Base-by-base conservation (phyloP, 2,888 invertebrate species). In the Tenodera sinensis region DNA sequence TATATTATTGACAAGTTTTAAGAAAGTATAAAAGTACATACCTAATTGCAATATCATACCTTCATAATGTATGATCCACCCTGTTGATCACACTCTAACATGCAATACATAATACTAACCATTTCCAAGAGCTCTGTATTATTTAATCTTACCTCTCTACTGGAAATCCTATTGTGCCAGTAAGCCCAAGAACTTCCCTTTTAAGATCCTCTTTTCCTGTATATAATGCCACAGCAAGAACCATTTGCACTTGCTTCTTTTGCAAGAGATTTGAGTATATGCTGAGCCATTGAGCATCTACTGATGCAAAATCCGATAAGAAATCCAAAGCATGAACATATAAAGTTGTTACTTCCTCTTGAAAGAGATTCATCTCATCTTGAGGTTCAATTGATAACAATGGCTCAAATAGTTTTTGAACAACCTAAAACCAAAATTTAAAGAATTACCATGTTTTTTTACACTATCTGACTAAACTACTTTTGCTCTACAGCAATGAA, bases 221-320 rank as follows among this genome's bases (percentile, higher is more conserved):
- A 90, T 93, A 94, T 20, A 95, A 92, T 1, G 94, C 94, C 87
- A 94, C 92, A 1, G 95, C 95, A 89, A 95, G 92, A 28, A 94
- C 92, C 92, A 90, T 90, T 47, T 91, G 91, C n/a, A 92, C 91
- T 88, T 92, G 91, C 30, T 92, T 93, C 34, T 92, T 92, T 87
- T 92, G 91, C 28, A 94, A 91, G 87, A 95, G 91, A 88, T 94
- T 93, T 25, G 93, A 92, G 90, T 94, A 94, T 9, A 94, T 91
- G 12, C 93, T 93, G 28, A 93, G 91, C 95, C 95, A 95, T 20
- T 92, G 91, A 0, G 93, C 92, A 91, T 94, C 93, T 88, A 93
- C 92, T 85, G 93, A 92, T 2, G 94, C 93, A 83, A 95, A 92
- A 91, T 94, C 94, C 71, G 94, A 93, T n/a, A 94, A 92, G 30